Base-by-base conservation (phyloP, 2,888 invertebrate species). In the Buathra laborator region DNA sequence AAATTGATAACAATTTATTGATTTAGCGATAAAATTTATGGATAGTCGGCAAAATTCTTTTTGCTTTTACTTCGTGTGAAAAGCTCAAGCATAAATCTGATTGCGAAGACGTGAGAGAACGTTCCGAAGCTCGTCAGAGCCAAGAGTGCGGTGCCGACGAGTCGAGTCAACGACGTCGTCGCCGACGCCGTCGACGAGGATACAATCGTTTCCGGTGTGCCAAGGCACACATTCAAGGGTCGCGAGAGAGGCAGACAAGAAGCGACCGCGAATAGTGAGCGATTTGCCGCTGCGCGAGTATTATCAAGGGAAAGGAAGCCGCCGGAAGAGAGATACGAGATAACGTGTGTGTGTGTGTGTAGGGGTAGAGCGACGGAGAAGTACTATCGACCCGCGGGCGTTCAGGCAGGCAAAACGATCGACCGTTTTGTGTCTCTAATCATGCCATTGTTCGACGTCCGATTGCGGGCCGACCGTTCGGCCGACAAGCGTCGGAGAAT, bases 351-450 rank as follows among this genome's bases (percentile, higher is more conserved):
- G n/a, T 48, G 43, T n/a, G 14, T 10, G 56, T n/a, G 37, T 29
- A 16, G 16, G 64, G 32, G 48, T 67, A 77, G 59, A 16, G 53
- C 48, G 43, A 9, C 24, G 16, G 24, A 68, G 24, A 56, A 76
- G 80, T 71, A 76, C 59, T 67, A 81, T 77, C 77, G 83, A 78
- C 51, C 59, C 67, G 53, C 10, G 46, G 59, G 77, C 74, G 43
- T 46, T 70, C 81, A 72, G 62, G 53, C 51, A 59, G 51, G n/a
- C 81, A 10, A 79, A 85, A 84, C 86, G 84, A 87, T 87, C 86
- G 87, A 81, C 86, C 84, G 85, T 89, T 90, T 90, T 91, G 90
- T 91, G 86, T 86, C 87, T 77, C 90, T 92, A 91, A 92, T 91
- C 91, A 89, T 88, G 88, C 90, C 86, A 91, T 92, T 92, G 92